Evolutionary conservation across 2,113 vertebrate genomes (phyloP).

Genomic region (Emydura subglobosa): DNA sequence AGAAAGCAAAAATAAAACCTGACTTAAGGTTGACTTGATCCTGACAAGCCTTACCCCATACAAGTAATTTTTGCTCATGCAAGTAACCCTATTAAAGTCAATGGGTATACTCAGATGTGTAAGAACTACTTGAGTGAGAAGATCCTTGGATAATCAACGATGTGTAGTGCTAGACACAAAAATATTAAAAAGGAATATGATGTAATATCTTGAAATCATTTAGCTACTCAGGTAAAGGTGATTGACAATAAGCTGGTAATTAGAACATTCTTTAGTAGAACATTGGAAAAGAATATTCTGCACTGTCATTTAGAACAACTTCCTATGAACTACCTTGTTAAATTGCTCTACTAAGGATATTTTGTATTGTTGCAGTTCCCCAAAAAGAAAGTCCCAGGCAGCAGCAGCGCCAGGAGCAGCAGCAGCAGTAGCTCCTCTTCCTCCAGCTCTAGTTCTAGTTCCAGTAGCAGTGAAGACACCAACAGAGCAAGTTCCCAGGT

Average conservation of each 20-base stretch:
- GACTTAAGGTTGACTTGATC: neutral
- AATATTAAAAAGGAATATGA: neutral
- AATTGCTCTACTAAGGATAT: neutral
- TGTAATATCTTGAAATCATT: neutral
- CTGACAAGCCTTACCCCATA: neutral
- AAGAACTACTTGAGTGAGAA: neutral
- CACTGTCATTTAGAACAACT: neutral
- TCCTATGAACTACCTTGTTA: neutral
- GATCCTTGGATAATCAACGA: neutral
- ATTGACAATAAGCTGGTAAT: neutral
- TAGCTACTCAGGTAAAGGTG: neutral
- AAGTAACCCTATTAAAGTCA: neutral
- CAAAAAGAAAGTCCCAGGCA: neutral
- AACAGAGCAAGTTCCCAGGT: constrained; percentile 28
- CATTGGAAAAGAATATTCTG: neutral
- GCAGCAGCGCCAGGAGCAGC: neutral
- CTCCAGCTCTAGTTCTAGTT: constrained; percentile 12
- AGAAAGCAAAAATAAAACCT: neutral
- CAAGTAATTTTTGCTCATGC: neutral
- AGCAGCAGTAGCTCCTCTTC: neutral
- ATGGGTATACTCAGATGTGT: neutral
- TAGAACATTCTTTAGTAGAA: neutral
- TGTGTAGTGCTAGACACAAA: neutral
- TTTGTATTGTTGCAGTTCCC: constrained; percentile 50
- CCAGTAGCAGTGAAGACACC: neutral